Percentiles rank a stretch among this genome's conserved stretches.
These are phyloP conservation scores for Xanthia icteritia DNA, from an alignment of 2,888 invertebrate species.

Conservation along the genomic window DNA sequence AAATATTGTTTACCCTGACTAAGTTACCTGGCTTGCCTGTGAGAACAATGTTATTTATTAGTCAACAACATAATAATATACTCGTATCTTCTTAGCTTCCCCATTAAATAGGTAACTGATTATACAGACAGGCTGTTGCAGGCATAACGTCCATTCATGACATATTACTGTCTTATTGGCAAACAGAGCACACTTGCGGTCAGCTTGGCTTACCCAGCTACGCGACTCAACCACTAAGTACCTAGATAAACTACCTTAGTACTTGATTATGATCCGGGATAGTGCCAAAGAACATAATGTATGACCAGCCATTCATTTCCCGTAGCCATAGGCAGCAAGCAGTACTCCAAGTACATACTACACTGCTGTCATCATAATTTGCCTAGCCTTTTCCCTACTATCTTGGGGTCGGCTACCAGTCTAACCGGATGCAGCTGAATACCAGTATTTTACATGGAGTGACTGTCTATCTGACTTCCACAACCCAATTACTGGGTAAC, in stretches of 20 bases:
- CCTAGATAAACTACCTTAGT: constrained; percentile 25
- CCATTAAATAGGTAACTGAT: constrained; percentile 9
- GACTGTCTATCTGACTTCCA: too few relatives aligned
- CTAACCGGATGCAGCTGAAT: too few relatives aligned
- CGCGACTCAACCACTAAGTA: constrained; percentile 14
- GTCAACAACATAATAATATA: background rate
- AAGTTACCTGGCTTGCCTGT: too few relatives aligned
- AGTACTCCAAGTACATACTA: too few relatives aligned
- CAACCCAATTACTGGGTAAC: too few relatives aligned
- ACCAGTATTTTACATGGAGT: too few relatives aligned
- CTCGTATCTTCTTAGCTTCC: background rate
- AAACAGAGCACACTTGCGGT: constrained; percentile 15
- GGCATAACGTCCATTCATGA: constrained; percentile 16
- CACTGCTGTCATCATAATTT: too few relatives aligned
- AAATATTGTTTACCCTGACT: background rate
- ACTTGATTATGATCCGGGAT: constrained; percentile 13
- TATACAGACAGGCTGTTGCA: constrained; percentile 25
- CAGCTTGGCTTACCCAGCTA: background rate
- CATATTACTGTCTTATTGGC: constrained; percentile 39
- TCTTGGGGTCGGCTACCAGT: too few relatives aligned
- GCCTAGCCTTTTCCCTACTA: too few relatives aligned
- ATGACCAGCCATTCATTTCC: background rate
- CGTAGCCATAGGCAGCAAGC: background rate
- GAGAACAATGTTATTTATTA: background rate
- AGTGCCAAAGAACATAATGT: constrained; percentile 29